Evolutionary conservation across 1,140 invertebrate species (phyloP), one percentile per base, ranked within the genome.

Genomic region (Drosophila erecta): DNA sequence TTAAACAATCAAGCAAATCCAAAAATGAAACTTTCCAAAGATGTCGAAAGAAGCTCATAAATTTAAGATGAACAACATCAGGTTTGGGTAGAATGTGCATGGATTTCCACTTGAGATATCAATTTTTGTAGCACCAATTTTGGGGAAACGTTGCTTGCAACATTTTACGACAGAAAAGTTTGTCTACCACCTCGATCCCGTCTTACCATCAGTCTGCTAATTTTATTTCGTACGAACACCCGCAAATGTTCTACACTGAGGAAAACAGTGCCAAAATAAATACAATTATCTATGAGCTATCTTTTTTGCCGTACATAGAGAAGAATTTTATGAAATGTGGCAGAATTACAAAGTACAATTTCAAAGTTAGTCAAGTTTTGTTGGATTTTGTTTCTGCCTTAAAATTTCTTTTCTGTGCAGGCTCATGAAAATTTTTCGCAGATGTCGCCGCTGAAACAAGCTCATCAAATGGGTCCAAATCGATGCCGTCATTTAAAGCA

Each of bases 401-500:
- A 6, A 14, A 20, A 44, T 44, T 37, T 66, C 20, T 27, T 22
- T 37, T 2, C 7, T 33, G 49, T 66, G 62, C 17, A 27, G 0
- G 5, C 22, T 10, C 35, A 41, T 50, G 64, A 33, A 22, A 66
- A 50, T 51, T 65, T 53, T 69, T 69, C 40, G 49, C 73, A 67
- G 73, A 47, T 67, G 62, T 49, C 54, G 73, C 59, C 60, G 30
- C 20, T 51, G 72, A 65, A 56, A 77, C 72, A 76, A 77, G 38
- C 72, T 77, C 73, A 76, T 76, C 56, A 77, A 77, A 77, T 77
- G 75, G 62, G 54, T 62, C 65, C 74, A 77, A 78, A 78, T 78
- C 76, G 74, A 78, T 78, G 62, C 58, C 65, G 59, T 49, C 76
- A 78, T 78, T 78, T 78, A 77, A 77, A 65, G 74, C 74, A 65